Evolutionary conservation across 2,797 vertebrate species (phyloP).

Genomic region (Sebastes taczanowskii): DNA sequence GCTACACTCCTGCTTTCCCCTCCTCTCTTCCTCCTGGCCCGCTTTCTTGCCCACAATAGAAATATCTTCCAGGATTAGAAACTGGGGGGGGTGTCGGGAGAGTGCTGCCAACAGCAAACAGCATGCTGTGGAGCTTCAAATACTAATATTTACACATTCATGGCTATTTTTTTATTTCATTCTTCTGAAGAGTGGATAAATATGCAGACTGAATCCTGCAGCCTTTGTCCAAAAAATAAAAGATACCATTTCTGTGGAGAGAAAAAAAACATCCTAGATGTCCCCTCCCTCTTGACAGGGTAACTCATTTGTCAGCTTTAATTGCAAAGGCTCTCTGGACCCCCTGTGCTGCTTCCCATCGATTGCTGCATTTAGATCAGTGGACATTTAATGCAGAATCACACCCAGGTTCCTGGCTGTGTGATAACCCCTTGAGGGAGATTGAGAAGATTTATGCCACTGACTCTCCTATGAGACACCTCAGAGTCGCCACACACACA

Average conservation of each 20-base stretch:
- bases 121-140: conserved; percentile 1
- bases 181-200: not conserved
- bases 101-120: conserved; percentile 25
- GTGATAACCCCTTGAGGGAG: conserved; percentile 54
- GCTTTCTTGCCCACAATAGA: conserved; percentile 52
- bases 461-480: conserved; percentile 27
- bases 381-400: conserved; percentile 79
- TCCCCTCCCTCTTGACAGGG: conserved; percentile 37
- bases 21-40: conserved; percentile 30
- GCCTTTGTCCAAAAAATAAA: conserved; percentile 13
- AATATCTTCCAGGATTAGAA: conserved; percentile 56
- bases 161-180: not conserved
- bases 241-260: conserved; percentile 21
- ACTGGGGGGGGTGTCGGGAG: conserved; percentile 10
- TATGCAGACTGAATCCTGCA: conserved; percentile 3
- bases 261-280: conserved; percentile 3
- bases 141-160: conserved; percentile 10
- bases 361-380: conserved; percentile 77
- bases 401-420: conserved; percentile 58
- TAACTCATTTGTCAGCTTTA: conserved; percentile 77
- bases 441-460: conserved; percentile 41
- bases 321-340: conserved; percentile 66
- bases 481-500: not conserved
- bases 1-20: conserved; percentile 42
- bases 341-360: conserved; percentile 63